Evolutionary conservation across 1,140 invertebrate species (phyloP), one percentile per base, ranked within the genome.

Genomic region (Aphelinus certus): DNA sequence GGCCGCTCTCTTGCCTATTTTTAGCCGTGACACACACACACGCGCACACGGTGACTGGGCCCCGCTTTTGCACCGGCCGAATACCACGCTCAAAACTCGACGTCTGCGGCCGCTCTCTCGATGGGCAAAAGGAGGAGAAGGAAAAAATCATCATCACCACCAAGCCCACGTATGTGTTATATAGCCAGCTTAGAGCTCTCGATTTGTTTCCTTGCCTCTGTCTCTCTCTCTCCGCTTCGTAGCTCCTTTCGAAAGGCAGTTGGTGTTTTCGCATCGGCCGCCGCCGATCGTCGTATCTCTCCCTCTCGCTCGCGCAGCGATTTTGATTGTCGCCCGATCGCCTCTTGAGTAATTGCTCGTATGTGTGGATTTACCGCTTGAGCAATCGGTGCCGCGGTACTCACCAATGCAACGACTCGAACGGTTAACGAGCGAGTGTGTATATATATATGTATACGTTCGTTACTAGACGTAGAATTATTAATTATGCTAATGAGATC

Each of bases 21-120:
- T 85, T 85, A 85, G 81, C 79, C 81, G 67, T 85, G 84, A 85
- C 83, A 85, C 81, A 79, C 76, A 58, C 58, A 10, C 26, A n/a
- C 10, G 43, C n/a, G 0, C 58, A 7, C 5, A 1, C 58, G 45
- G 45, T 43, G 7, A 7, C 42, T 83, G 83, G 83, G 80, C 81
- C 82, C 78, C 43, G 55, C 61, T 49, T 51, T 77, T 68, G 73
- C 72, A 73, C 75, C 9, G 48, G 42, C 7, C 57, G 67, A 49
- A 73, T 57, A 56, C 45, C 47, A 48, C 51, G 63, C 64, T 64
- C 65, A 46, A 65, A 62, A 53, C 45, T 49, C 66, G 58, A 60
- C 53, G 65, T 46, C 43, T 46, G 42, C 26, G 49, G 26, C 26
- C 26, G 26, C 26, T 26, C 26, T 56, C 26, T 56, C 3, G 53